Base-by-base conservation (phyloP, 2,797 vertebrate species). In the Carapus acus region DNA sequence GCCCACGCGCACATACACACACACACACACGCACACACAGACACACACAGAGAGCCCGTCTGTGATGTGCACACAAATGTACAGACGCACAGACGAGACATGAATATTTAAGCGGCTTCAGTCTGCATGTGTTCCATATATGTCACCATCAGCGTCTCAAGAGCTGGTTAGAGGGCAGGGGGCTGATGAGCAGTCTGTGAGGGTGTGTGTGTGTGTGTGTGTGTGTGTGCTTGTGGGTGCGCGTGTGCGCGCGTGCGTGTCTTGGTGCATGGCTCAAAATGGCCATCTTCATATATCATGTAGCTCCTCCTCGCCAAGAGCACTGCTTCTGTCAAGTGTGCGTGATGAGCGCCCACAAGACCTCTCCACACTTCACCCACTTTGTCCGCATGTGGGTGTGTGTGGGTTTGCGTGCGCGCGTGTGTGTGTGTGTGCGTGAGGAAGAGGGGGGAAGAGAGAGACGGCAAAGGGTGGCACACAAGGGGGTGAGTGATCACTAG, bases 31-130 rank as follows among this genome's bases (percentile, higher is more conserved):
- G 46, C 24, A 48, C 3, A 29, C 44, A 40, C 17, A 51, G 39
- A 33, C 14, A 46, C 20, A 31, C 49, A 58, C 33, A 43, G 24
- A 50, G 24, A 13, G 18, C 19, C 51, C 11, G 55, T 60, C 48
- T 63, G 67, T 5, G 53, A 49, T 58, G 67, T 69, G 69, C 64
- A 68, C 36, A 19, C 60, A 57, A 70, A 80, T 67, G 69, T 62
- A 69, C 78, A 69, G 69, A 43, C 65, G 51, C 73, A 72, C 62
- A 69, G 74, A 81, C 67, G 29, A 77, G 62, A 71, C 78, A 86
- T 89, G 79, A 87, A 89, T 87, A 86, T 87, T 87, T 83, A 86
- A 83, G 54, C 83, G 63, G 73, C 62, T 78, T 77, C 71, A 70
- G 74, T 86, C 83, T 85, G 80, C 73, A 65, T 70, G 71, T 51